These are phyloP conservation scores for Aplysina aerophoba DNA, from an alignment of 37 sponge, comb jelly and placozoan species.

Conservation along the genomic window DNA sequence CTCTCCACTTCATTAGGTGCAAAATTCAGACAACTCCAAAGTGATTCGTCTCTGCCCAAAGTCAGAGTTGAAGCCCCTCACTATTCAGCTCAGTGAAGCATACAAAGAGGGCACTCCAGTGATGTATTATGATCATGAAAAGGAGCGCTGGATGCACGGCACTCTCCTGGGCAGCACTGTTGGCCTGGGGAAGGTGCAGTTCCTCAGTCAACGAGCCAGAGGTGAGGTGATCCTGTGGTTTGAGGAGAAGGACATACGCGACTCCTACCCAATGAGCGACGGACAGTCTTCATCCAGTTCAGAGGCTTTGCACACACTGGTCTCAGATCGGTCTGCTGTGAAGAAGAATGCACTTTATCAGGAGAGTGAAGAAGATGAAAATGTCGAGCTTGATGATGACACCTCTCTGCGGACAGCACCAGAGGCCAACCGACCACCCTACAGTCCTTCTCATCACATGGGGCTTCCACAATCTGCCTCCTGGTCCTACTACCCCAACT, in stretches of 20 bases:
- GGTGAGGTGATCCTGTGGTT: constrained; percentile 26
- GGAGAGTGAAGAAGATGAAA: not conserved
- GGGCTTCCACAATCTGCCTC: constrained; percentile 7
- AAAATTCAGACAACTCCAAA: not conserved
- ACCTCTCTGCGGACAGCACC: too few species aligned
- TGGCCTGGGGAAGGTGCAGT: not conserved
- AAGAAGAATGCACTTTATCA: constrained; percentile 19
- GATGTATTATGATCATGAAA: constrained; percentile 30
- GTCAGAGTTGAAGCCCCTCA: constrained; percentile 19
- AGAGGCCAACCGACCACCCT: too few species aligned
- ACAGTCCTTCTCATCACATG: too few species aligned
- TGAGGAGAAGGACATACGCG: not conserved
- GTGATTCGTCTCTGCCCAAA: not conserved
- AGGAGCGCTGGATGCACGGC: constrained; percentile 37
- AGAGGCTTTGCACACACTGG: not conserved
- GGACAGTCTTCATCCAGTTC: not conserved
- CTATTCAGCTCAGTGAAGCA: constrained; percentile 27
- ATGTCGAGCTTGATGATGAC: not conserved
- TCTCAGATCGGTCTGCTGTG: not conserved
- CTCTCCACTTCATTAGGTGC: not conserved
- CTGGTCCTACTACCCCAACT: constrained; percentile 21
- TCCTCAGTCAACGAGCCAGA: constrained; percentile 12
- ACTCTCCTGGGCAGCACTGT: not conserved
- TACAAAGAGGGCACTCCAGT: constrained; percentile 20
- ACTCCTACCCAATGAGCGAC: not conserved